Evolutionary conservation across 2,797 vertebrate genomes (phyloP), one percentile per base, ranked within the genome.

Genomic region (Sebastes iracundus): DNA sequence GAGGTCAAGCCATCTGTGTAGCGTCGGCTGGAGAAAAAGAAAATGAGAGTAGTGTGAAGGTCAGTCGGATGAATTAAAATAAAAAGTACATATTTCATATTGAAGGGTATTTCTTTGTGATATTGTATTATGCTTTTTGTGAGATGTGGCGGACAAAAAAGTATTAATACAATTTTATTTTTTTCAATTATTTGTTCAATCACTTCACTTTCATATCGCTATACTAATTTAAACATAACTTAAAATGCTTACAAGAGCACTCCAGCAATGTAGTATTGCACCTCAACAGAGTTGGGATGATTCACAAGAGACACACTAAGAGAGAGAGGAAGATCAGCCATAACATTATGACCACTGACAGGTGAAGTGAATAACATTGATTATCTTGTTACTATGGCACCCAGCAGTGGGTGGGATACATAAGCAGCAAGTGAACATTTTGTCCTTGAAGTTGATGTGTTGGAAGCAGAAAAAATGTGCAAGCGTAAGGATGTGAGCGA

Each of bases 1-100:
- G 83, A 84, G 87, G 89, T 88, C 78, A 52, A 82, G 75, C 64
- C 66, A 74, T 87, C 67, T 61, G 56, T 73, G 64, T 14, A 28
- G 13, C 27, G n/a, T 62, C 70, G 38, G 22, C 46, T 23, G 28
- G 13, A 87, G 58, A 77, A 49, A 66, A 61, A 75, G 7, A 77
- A 79, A 83, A 72, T 61, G 14, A 76, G 23, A 59, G n/a, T 14
- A 28, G 20, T 14, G 62, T 82, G 78, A 91, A 89, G 84, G 84
- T 87, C 84, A 81, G 14, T 18, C 16, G 38, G 55, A n/a, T 12
- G n/a, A 70, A 72, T 71, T 65, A 7, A 53, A 66, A 68, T 55
- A 65, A 77, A 66, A 58, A 53, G 20, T 5, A 18, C 58, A 12
- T 18, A 16, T 72, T 63, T 33, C 73, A 77, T 52, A 79, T 75